Base-by-base conservation (phyloP, 2,888 invertebrate species). In the Oxystoma pomonae region DNA sequence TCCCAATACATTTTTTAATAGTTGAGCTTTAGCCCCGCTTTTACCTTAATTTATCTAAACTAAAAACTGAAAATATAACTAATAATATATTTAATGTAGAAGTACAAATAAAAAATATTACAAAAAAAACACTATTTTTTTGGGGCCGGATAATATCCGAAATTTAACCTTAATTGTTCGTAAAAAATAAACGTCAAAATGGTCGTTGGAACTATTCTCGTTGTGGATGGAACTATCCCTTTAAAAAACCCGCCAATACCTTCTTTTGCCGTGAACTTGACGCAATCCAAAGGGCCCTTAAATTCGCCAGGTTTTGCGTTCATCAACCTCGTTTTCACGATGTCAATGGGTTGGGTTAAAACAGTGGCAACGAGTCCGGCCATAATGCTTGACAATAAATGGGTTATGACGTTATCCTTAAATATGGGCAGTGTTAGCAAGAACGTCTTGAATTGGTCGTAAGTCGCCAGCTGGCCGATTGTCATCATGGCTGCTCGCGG, bases 391-490 rank as follows among this genome's bases (percentile, higher is more conserved):
- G 96, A 88, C 0, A 91, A 82, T 71, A 99, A 92, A 81, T 99
- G 99, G 1, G 72, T 72, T 2, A 55, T 21, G n/a, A 70, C 18
- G 95, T 94, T 71, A 55, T 73, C 73, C 1, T 59, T 53, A 56
- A 73, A 73, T 9, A 65, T 58, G 9, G 65, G 63, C 16, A 69
- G 62, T 1, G 51, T 20, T 20, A 72, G 58, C 35, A 73, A 21
- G 20, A 67, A 71, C 60, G 85, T 81, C 80, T 92, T 93, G 66
- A 96, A 90, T 83, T 95, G 93, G 79, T 99, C 98, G 77, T 99
- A 99, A 81, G 97, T 98, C 1, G 97, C 92, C 20, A 99, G 84
- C 77, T 99, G 98, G 0, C 98, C 99, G 65, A 99, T 91, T 12
- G 98, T 99, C 91, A 99, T 98, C 35, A 98, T 84, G 1, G 91